These are phyloP conservation scores for Coelopa pilipes DNA, from an alignment of 2,888 invertebrate genomes.

Conservation along the genomic window DNA sequence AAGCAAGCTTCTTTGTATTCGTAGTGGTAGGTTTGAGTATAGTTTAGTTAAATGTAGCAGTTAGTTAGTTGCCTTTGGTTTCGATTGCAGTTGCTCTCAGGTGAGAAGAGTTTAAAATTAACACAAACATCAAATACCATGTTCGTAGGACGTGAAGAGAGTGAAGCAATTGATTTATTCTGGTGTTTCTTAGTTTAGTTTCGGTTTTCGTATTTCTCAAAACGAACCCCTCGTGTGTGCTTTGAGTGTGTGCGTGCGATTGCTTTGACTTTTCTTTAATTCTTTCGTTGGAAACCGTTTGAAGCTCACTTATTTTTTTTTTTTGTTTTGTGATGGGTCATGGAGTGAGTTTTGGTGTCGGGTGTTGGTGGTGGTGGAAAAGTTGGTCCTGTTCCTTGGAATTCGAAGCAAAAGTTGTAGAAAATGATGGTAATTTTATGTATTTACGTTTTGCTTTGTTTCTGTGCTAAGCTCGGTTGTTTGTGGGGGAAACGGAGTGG, in stretches of 20 bases:
- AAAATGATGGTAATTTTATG: too few species aligned
- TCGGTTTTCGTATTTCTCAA: constrained; percentile 48
- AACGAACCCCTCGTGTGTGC: constrained; percentile 23
- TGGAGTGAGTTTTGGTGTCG: too few species aligned
- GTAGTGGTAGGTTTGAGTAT: neutral
- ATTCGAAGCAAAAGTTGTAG: too few species aligned
- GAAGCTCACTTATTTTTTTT: constrained; percentile 57
- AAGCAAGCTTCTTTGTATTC: constrained; percentile 25
- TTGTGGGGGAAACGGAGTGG: neutral
- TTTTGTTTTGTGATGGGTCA: too few species aligned
- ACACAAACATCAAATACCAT: too few species aligned
- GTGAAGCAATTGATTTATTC: neutral
- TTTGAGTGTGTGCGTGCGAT: neutral
- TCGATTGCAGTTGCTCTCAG: too few species aligned
- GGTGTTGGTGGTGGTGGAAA: too few species aligned
- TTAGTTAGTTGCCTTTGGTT: neutral
- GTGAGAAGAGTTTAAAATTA: too few species aligned
- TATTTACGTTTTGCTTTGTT: constrained; percentile 27
- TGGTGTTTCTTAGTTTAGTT: neutral
- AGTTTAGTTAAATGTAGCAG: neutral
- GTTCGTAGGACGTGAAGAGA: too few species aligned
- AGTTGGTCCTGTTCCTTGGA: too few species aligned
- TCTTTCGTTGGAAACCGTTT: constrained; percentile 57
- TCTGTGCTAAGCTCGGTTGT: constrained; percentile 6
- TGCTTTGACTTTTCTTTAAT: constrained; percentile 32